Base-by-base conservation (phyloP, 2,113 vertebrate genomes). In the Anhinga rufa region DNA sequence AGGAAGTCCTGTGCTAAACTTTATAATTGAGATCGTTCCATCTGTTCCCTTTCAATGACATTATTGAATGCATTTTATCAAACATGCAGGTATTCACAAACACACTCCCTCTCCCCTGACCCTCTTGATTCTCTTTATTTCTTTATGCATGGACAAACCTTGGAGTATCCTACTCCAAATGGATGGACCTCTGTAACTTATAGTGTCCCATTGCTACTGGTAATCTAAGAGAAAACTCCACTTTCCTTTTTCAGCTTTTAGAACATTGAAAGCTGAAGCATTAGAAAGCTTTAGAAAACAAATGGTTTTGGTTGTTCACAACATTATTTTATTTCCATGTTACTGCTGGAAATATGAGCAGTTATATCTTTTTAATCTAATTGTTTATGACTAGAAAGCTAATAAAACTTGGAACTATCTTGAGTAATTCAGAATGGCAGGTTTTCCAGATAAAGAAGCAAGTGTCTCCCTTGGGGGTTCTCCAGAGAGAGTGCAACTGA, bases 81-180 rank as follows among this genome's bases (percentile, higher is more conserved):
- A 70, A 66, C 7, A 22, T 34, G 4, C 22, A 80, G 14, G 2
- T 83, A 69, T 82, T 69, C 12, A 46, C 17, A 57, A 77, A 51
- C 9, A 66, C 15, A 2, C 16, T 2, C 9, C 48, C 31, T 7
- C 7, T 68, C 21, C 13, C 8, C 9, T 1, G 2, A 13, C 4
- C 9, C 3, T 60, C 24, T 22, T 70, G 8, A 68, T 57, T 60
- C 3, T 80, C 20, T 68, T 79, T 32, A 34, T 49, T 69, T 82
- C 49, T 75, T 75, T 5, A n/a, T 60, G 21, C 24, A 20, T 38
- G 17, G 58, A 58, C 38, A 88, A 74, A 46, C 9, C 11, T 55
- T 69, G 31, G 11, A 55, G 38, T 64, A 80, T 72, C 22, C n/a
- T 70, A 48, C 26, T 90, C 17, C 38, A 79, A 68, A 42, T 32